Evolutionary conservation across 2,797 vertebrate species (phyloP), one percentile per base, ranked within the genome.

Genomic region (Gadopsis bispinosus): DNA sequence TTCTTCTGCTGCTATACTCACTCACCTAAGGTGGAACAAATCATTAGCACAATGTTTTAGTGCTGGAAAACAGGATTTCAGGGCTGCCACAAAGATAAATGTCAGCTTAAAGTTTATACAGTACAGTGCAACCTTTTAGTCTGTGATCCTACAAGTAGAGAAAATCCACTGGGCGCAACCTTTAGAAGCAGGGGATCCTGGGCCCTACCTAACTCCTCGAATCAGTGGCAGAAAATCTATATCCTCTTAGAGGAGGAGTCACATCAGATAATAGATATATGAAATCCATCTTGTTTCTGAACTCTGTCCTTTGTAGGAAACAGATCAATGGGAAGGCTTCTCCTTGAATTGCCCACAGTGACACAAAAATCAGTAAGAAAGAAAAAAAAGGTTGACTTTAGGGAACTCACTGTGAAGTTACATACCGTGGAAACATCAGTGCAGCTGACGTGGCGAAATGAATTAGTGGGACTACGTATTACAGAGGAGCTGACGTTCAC

Each of bases 171-270:
- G 73, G 80, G 83, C 80, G 79, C 87, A 88, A 87, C 86, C 90
- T 85, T 91, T 86, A 61, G 53, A 90, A 54, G 81, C 77, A 53
- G 72, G 62, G 54, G 83, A 87, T 88, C 70, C 59, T 83, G 72
- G 62, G 83, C 35, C 67, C 82, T 71, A 73, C 86, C 81, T 85
- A 84, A 87, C 89, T 86, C 85, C 79, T 86, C 37, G 62, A 87
- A 86, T 88, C 92, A 89, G 83, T 92, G 95, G 92, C 94, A 94
- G 93, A 91, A 94, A 95, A 95, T 95, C 95, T 81, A 95, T 95
- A 94, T 77, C 83, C 89, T 91, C 87, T 94, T 93, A 90, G 86
- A 90, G 90, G 84, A 92, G 89, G 90, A 92, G 93, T 93, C 89
- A 90, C 90, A 92, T 92, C 93, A 94, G 92, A 94, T 95, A 94